Base-by-base conservation (phyloP, 2,888 invertebrate species). In the Ichneumoninae sp. region DNA sequence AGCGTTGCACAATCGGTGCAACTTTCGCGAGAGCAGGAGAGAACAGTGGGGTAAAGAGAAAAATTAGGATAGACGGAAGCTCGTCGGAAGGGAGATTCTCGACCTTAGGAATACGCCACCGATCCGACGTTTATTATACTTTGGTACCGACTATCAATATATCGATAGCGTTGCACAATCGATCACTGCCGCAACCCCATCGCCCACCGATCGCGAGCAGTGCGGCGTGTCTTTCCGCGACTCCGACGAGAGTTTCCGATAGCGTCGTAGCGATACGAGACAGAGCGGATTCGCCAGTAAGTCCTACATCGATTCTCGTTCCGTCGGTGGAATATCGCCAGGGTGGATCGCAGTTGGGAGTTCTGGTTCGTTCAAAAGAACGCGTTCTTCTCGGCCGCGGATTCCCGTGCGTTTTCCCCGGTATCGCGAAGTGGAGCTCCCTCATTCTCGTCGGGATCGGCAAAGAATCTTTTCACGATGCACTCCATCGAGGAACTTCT, bases 381-480 rank as follows among this genome's bases (percentile, higher is more conserved):
- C 36, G 68, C 47, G 60, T 54, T 74, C 68, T 75, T 81, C 26
- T 30, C 4, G 30, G 16, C 16, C 44, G 50, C 7, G 63, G 63
- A 36, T 52, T 44, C 40, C 63, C 13, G 57, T 26, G 57, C 13
- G 26, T 57, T 19, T 44, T 50, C 33, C 66, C 66, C 26, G 36
- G 30, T 78, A 44, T 77, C 57, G 44, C 44, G 16, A 57, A 57
- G 10, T 8, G 10, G 57, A 22, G 22, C 44, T 22, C 47, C 16
- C 33, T 5, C 60, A 40, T 79, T 63, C 65, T 47, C 36, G 44
- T 65, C 13, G 33, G 13, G 40, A 71, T 65, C 63, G 63, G 50
- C 13, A 44, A 71, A 82, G 81, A 57, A 77, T 77, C 76, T 76
- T 66, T 44, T 54, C 33, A 40, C 30, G 36, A 13, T 50, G 13